phyloP scores from a whole-genome alignment of 1,140 invertebrate genomes.

The Drosophila tsacasi region DNA sequence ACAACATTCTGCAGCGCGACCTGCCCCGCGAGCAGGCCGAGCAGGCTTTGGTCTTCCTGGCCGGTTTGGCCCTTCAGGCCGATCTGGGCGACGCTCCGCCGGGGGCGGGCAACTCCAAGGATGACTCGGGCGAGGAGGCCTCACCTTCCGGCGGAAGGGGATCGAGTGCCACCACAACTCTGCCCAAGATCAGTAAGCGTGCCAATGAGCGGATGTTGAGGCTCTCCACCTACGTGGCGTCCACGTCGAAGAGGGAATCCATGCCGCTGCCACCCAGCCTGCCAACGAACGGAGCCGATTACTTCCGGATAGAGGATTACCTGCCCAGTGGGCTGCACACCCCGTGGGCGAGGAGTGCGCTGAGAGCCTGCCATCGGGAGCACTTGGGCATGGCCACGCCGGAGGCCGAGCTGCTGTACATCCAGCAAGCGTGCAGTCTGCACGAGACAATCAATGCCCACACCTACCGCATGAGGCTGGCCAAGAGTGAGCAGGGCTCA shows the following conservation, averaged over 20 bases:
- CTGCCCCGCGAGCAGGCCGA: constrained; percentile 89
- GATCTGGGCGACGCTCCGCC: constrained; percentile 92
- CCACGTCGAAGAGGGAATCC: constrained; percentile 42
- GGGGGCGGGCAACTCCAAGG: constrained; percentile 15
- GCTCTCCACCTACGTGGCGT: constrained; percentile 74
- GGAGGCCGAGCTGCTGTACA: constrained; percentile 94
- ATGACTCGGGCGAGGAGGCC: constrained; percentile 29
- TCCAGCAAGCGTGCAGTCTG: constrained; percentile 93
- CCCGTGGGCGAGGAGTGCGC: constrained; percentile 87
- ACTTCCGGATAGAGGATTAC: constrained; percentile 93
- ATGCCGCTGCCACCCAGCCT: constrained; percentile 13
- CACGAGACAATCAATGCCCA: constrained; percentile 97
- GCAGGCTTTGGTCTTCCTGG: constrained; percentile 92
- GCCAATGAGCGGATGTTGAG: constrained; percentile 77
- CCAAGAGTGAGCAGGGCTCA: constrained; percentile 91
- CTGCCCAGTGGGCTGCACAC: constrained; percentile 87
- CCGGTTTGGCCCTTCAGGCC: constrained; percentile 95
- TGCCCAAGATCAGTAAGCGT: constrained; percentile 80
- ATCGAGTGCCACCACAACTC: constrained; percentile 61
- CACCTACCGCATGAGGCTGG: constrained; percentile 93
- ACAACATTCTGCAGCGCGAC: constrained; percentile 92
- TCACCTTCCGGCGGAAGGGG: constrained; percentile 1
- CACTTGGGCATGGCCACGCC: constrained; percentile 90
- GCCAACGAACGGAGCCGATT: constrained; percentile 84
- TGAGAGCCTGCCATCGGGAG: constrained; percentile 88